These are phyloP conservation scores for Strigops habroptila DNA, from an alignment of 2,113 vertebrate species.

Conservation along the genomic window DNA sequence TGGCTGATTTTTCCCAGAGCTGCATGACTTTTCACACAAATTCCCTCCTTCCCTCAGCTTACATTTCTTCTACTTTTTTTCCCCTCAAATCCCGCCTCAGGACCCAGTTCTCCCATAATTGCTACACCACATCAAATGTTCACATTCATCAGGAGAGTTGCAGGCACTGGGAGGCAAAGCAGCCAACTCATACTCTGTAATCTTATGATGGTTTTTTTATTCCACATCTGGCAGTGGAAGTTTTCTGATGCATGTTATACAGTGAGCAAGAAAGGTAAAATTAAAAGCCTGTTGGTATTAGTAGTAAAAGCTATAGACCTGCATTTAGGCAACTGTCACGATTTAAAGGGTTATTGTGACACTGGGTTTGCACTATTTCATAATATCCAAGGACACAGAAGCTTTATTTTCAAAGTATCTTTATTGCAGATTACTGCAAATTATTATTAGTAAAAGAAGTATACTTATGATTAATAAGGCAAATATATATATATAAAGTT, in stretches of 20 bases:
- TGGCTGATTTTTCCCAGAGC: neutral
- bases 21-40: neutral
- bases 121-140: neutral
- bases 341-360: neutral
- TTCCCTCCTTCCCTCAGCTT: neutral
- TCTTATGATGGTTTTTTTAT: neutral
- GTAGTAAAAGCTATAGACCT: neutral
- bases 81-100: neutral
- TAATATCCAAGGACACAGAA: neutral
- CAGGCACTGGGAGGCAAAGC: neutral
- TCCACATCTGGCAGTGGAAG: neutral
- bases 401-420: neutral
- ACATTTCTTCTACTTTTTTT: neutral
- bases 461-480: neutral
- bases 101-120: neutral
- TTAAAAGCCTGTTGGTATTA: neutral
- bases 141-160: neutral
- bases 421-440: neutral
- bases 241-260: neutral
- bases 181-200: neutral
- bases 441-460: neutral
- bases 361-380: neutral
- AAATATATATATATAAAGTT: neutral
- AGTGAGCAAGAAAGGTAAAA: neutral
- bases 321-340: rapidly evolving